Evolutionary conservation across 2,888 invertebrate genomes (phyloP).

Genomic region (Timema podura): DNA sequence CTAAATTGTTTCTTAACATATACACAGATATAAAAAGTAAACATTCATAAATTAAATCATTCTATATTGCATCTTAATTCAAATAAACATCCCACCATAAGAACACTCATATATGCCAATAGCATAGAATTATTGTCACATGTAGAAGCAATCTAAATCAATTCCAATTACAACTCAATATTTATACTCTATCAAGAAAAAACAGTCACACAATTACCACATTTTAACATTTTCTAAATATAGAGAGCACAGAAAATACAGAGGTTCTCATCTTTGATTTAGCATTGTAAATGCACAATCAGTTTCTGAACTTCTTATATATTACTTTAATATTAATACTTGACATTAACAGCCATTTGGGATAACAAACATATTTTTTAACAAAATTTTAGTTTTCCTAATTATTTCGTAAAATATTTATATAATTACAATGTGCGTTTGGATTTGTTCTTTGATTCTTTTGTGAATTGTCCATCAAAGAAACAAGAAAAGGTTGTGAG

Average conservation of each 20-base stretch:
- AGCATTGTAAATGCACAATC: not conserved
- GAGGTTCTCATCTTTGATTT: not conserved
- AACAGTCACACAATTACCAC: not conserved
- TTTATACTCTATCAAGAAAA: not conserved
- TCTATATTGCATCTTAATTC: too few relatives aligned
- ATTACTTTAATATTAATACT: too few relatives aligned
- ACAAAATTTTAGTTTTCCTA: conserved; percentile 7
- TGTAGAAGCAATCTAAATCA: conserved; percentile 20
- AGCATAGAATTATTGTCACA: conserved; percentile 20
- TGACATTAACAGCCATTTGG: not conserved
- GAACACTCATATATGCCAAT: too few relatives aligned
- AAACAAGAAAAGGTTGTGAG: not conserved
- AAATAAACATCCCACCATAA: too few relatives aligned
- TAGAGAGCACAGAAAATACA: not conserved
- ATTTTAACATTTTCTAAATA: not conserved
- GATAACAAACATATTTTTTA: conserved; percentile 14
- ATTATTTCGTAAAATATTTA: not conserved
- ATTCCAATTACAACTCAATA: not conserved
- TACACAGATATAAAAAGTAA: too few relatives aligned
- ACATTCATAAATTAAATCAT: too few relatives aligned
- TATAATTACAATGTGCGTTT: conserved; percentile 13
- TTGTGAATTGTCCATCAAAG: not conserved
- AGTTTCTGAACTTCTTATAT: not conserved
- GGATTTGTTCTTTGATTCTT: not conserved
- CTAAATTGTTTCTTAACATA: too few relatives aligned